Evolutionary conservation across 2,113 vertebrate species (phyloP).

Genomic region (Cepphus grylle): DNA sequence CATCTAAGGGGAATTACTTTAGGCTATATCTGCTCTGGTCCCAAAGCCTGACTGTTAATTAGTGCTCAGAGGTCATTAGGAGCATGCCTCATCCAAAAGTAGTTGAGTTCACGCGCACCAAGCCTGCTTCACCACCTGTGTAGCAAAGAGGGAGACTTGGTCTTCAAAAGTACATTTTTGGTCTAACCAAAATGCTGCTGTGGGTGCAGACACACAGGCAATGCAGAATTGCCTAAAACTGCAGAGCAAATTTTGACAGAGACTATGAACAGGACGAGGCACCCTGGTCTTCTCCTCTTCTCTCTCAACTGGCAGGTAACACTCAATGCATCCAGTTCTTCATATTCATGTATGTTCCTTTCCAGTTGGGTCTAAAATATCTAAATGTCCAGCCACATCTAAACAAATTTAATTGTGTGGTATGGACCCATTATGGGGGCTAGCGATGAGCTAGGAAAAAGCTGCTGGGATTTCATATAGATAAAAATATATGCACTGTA

Average conservation of each 20-base stretch:
- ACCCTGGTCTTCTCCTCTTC: background rate
- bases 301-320: background rate
- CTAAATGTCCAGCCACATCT: background rate
- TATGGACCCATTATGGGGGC: background rate
- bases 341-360: rapidly evolving
- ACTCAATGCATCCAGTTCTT: background rate
- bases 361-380: background rate
- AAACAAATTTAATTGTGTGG: background rate
- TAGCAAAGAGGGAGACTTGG: background rate
- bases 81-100: background rate
- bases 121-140: background rate
- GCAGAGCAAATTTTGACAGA: background rate
- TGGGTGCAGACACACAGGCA: background rate
- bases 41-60: background rate
- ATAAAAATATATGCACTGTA: background rate
- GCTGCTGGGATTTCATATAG: background rate
- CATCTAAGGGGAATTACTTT: background rate
- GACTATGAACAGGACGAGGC: background rate
- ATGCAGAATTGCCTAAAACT: background rate
- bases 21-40: background rate
- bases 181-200: background rate
- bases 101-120: background rate
- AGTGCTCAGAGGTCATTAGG: background rate
- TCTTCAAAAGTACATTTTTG: background rate
- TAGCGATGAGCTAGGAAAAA: background rate